Base-by-base conservation (phyloP, 2,113 vertebrate species). In the Perca schrenkii region DNA sequence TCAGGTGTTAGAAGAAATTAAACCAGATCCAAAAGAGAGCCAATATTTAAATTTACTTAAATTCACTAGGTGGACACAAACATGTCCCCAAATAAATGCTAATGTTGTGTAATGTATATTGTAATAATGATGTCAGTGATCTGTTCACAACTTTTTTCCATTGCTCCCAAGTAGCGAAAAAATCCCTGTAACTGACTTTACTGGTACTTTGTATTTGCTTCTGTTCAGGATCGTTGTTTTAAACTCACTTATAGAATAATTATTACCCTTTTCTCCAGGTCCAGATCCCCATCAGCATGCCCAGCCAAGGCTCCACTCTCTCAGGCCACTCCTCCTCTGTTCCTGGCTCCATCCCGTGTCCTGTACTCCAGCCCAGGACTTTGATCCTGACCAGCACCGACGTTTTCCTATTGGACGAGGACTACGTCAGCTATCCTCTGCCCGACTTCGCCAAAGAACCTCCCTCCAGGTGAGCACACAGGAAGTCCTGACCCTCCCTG, bases 381-480 rank as follows among this genome's bases (percentile, higher is more conserved):
- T 92, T 99, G 25, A 95, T 99, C 75, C 89, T 99, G 80, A 99
- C 98, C 76, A 97, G 96, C 63, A 95, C 97, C 0, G 96, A 98
- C 60, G 86, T 99, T 65, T 99, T 99, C 77, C 96, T 99, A 16
- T 91, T 99, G 88, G 97, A 99, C 2, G 98, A 99, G 89, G 98
- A 99, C 94, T 98, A 97, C 25, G 93, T 99, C 89, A 97, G 97
- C 91, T 99, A 99, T 81, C 98, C 98, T 0, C 95, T 99, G 52
- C 98, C 98, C 0, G 96, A 97, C 74, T 99, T 99, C 21, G 98
- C 98, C 73, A 99, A 99, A 92, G 98, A 99, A 65, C 98, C 98
- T 0, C 98, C 98, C 0, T 96, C 97, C 90, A 96, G 95, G 90
- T 94, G 73, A 61, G 63, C 3, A 43, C 34, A 66, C 17, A 25